phyloP scores from a whole-genome alignment of 2,113 vertebrate genomes.

The Uropsilus gracilis region DNA sequence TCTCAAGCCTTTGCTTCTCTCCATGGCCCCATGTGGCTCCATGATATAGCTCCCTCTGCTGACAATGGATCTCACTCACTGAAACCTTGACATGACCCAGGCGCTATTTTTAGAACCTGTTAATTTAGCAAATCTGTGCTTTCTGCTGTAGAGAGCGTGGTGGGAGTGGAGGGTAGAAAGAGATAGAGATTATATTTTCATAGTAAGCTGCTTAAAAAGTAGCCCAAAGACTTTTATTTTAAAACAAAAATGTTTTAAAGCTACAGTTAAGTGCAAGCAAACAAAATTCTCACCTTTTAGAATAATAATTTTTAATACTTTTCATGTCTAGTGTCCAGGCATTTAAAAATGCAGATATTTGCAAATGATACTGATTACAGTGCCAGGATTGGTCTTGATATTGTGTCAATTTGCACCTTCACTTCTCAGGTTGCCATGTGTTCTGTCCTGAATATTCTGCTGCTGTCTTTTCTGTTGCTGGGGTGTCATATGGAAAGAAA shows the following conservation, averaged over 20 bases:
- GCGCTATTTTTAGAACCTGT: background rate
- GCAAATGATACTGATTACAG: background rate
- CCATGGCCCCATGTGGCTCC: background rate
- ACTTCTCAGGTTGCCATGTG: background rate
- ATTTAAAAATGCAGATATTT: background rate
- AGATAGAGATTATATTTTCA: background rate
- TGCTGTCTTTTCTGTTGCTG: background rate
- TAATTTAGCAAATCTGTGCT: background rate
- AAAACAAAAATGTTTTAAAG: background rate
- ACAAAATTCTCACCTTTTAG: background rate
- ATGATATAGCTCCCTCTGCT: background rate
- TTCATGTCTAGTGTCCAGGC: background rate
- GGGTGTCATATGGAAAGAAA: background rate
- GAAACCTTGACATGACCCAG: background rate
- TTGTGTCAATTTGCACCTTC: background rate
- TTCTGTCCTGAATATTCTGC: background rate
- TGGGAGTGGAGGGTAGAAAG: background rate
- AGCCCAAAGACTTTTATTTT: background rate
- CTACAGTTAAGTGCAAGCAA: background rate
- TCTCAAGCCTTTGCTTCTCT: background rate
- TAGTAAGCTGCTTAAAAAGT: background rate
- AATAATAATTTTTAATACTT: background rate
- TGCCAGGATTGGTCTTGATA: background rate
- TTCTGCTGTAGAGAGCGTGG: background rate
- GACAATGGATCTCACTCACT: background rate